A percentile compares a stretch with the other conserved stretches of the same genome.
These are phyloP conservation scores for Diadumene lineata DNA, from an alignment of 92 coral and sea anemone species.

Conservation along the genomic window DNA sequence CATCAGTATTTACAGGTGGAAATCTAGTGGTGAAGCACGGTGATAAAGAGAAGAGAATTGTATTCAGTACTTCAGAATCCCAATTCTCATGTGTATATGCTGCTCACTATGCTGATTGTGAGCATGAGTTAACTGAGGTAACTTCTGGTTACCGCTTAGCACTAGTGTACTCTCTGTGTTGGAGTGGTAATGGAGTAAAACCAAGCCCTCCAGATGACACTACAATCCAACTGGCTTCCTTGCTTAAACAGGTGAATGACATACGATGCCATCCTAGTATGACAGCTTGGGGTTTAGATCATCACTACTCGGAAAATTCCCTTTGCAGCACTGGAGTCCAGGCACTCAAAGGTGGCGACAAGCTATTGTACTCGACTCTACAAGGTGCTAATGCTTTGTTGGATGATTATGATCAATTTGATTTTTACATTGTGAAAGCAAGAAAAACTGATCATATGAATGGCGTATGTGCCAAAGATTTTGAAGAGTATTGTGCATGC, in stretches of 20 bases:
- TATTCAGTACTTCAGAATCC: constrained; percentile 23
- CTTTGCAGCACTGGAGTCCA: constrained; percentile 14
- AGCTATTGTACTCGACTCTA: constrained; percentile 7
- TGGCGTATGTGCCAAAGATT: constrained; percentile 23
- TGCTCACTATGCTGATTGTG: constrained; percentile 50
- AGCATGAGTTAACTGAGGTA: constrained; percentile 39
- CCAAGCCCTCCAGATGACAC: constrained; percentile 32
- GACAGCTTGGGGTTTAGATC: constrained; percentile 25
- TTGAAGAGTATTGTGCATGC: background rate
- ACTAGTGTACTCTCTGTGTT: constrained; percentile 42
- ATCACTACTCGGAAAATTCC: constrained; percentile 31
- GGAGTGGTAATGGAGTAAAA: constrained; percentile 27
- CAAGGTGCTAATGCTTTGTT: constrained; percentile 36
- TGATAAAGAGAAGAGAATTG: constrained; percentile 20
- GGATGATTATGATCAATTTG: constrained; percentile 18
- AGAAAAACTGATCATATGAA: background rate
- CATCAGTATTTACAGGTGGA: constrained; percentile 39
- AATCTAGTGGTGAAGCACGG: constrained; percentile 28
- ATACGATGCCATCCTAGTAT: background rate
- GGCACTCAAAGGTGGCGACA: constrained; percentile 44
- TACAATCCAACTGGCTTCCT: constrained; percentile 1
- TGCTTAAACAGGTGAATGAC: background rate
- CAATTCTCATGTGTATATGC: constrained; percentile 32
- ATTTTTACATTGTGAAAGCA: constrained; percentile 17
- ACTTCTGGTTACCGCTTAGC: constrained; percentile 44